Base-by-base conservation (phyloP, 2,113 vertebrate genomes). In the Passer montanus region DNA sequence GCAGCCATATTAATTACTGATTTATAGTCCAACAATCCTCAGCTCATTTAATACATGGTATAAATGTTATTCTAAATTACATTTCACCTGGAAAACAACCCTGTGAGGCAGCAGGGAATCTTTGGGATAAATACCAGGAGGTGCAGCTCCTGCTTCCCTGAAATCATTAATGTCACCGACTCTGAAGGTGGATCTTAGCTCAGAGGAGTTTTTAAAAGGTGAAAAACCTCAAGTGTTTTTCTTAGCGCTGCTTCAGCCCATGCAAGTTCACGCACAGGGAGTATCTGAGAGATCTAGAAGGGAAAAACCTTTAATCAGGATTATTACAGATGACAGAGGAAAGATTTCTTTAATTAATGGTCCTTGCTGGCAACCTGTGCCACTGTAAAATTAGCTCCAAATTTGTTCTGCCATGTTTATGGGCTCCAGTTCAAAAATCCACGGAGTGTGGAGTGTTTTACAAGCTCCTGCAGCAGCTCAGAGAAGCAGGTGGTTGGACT, bases 291-390 rank as follows among this genome's bases (percentile, higher is more conserved):
- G 96, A 95, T 97, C 95, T 95, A 84, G 95, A 87, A 95, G 93
- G 93, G 95, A 4, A 95, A 97, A 97, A 76, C 64, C 87, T 96
- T 97, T 96, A 87, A 96, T 88, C 97, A 93, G 95, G 88, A 91
- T 96, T 94, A 96, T 82, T 94, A 93, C 56, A 93, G 97, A 78
- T 95, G 94, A 97, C 91, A 97, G 97, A 97, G 95, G 82, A 88
- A 96, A 97, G 96, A 97, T 96, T 97, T 94, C 95, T 96, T 97
- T 98, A 98, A 98, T 98, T 98, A 97, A 98, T 96, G 96, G 97
- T 97, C 95, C 97, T 97, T 94, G 93, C 97, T 98, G 98, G 98
- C 98, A 98, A 97, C 94, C 78, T 35, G 76, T 97, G 96, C 93
- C 95, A 93, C 96, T 94, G 93, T 74, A 96, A 97, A 98, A 98